These are phyloP conservation scores for Hymenopus coronatus DNA, from an alignment of 2,888 invertebrate genomes.

Conservation along the genomic window DNA sequence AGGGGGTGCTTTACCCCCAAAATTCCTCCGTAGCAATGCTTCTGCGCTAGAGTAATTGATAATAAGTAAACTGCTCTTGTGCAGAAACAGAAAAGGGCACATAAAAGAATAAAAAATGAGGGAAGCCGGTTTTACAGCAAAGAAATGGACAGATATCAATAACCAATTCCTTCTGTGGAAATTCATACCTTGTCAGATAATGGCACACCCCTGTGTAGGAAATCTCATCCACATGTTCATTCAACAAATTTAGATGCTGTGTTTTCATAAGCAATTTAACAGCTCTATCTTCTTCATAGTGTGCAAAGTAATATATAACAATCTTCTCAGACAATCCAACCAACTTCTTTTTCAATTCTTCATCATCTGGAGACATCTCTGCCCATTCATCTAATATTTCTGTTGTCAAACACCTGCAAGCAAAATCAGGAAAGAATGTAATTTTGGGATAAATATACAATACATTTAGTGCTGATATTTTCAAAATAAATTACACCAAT, in stretches of 20 bases:
- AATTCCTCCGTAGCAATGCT: too few relatives aligned
- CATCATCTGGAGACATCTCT: slow-evolving; percentile 46
- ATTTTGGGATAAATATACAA: neutral
- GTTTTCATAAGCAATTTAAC: slow-evolving; percentile 76
- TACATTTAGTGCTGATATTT: too few relatives aligned
- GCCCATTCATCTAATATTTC: slow-evolving; percentile 68
- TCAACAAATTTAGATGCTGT: slow-evolving; percentile 63
- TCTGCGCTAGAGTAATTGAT: too few relatives aligned
- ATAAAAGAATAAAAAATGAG: neutral
- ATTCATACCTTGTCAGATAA: slow-evolving; percentile 64
- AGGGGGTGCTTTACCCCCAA: too few relatives aligned
- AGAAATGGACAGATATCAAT: neutral
- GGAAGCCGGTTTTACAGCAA: neutral
- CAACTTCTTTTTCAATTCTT: slow-evolving; percentile 47
- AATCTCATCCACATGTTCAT: slow-evolving; percentile 60
- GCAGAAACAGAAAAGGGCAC: too few relatives aligned
- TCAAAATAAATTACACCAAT: too few relatives aligned
- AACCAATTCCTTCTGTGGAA: too few relatives aligned
- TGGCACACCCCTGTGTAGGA: slow-evolving; percentile 65
- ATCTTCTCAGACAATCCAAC: slow-evolving; percentile 61
- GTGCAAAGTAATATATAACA: slow-evolving; percentile 69
- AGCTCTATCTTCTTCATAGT: slow-evolving; percentile 76
- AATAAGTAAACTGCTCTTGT: too few relatives aligned
- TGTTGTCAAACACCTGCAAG: slow-evolving; percentile 62
- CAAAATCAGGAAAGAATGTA: neutral